Percentiles rank a stretch among this genome's conserved stretches.
phyloP scores from a whole-genome alignment of 1,140 invertebrate genomes.

The Neodiprion virginianus region DNA sequence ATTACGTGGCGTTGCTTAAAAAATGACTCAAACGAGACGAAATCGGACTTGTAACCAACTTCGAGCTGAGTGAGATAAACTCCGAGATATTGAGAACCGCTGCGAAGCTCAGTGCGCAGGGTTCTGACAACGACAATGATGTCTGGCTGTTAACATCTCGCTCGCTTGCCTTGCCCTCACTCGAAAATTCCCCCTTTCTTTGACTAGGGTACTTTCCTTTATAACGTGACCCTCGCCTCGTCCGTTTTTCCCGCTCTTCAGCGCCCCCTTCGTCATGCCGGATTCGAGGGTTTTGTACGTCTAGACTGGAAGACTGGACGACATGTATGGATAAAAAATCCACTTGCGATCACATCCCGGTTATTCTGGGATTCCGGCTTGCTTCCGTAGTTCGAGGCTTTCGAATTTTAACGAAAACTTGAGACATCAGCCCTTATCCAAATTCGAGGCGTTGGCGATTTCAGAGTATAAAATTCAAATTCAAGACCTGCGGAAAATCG shows the following conservation, averaged over 20 bases:
- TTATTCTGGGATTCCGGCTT: too few relatives aligned
- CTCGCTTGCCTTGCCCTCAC: constrained; percentile 19
- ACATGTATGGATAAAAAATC: not conserved
- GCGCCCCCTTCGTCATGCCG: constrained; percentile 6
- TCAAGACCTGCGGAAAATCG: too few relatives aligned
- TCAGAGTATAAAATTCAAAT: too few relatives aligned
- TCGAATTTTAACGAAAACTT: too few relatives aligned
- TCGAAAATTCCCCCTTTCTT: constrained; percentile 30
- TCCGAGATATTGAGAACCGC: constrained; percentile 25
- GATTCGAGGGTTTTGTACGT: not conserved
- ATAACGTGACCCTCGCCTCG: constrained; percentile 25
- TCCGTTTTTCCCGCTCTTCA: not conserved
- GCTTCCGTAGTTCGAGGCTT: too few relatives aligned
- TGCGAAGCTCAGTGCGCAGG: constrained; percentile 34
- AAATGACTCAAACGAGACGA: too few relatives aligned
- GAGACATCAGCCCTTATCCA: too few relatives aligned
- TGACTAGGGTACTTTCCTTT: constrained; percentile 36
- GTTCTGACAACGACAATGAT: constrained; percentile 31
- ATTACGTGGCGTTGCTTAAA: too few relatives aligned
- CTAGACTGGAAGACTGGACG: too few relatives aligned
- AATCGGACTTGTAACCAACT: too few relatives aligned
- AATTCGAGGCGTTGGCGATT: too few relatives aligned
- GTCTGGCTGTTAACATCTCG: constrained; percentile 43
- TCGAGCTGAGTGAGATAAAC: not conserved
- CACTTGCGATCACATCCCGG: not conserved